Base-by-base conservation (phyloP, 1,140 invertebrate genomes). In the Maconellicoccus hirsutus region DNA sequence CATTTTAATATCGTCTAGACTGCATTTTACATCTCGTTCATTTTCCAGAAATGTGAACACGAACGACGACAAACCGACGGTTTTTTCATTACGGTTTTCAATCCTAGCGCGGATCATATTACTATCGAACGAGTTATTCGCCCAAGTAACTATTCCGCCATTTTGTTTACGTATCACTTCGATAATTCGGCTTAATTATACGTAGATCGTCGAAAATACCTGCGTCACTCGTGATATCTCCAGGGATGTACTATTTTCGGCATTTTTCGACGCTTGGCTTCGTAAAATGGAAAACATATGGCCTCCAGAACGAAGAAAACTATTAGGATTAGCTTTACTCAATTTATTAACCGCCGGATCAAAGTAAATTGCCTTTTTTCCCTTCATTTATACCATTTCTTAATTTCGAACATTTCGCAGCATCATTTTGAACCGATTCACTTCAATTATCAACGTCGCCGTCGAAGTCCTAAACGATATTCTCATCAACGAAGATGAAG, bases 401-500 rank as follows among this genome's bases (percentile, higher is more conserved):
- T 6, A 33, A 3, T 8, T 52, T 52, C n/a, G 42, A 52, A 19
- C 42, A 16, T 76, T 14, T 80, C 79, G 52, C 72, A 82, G 84
- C 75, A 76, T 86, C 25, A 84, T 94, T 63, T 79, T 89, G 39
- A 85, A 89, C 76, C 83, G 87, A 71, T 90, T 94, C 79, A 84
- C 86, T 70, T 82, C 82, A 21, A 90, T 94, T 66, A 83, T 95
- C 74, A 81, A 88, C 59, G 85, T 87, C 75, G 86, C 95, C 75
- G 85, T 89, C 27, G 90, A 94, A 81, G 86, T 90, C 7, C 79
- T 97, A 52, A 91, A 94, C 80, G 94, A 97, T 78, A 86, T 96
- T 66, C 88, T 86, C 77, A 87, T 85, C 76, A 83, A 82, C 69
- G 89, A 91, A 75, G 87, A 91, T 16, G 84, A 82, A 73, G 86